A percentile compares a stretch with the other conserved stretches of the same genome.
Evolutionary conservation across 2,888 invertebrate genomes (phyloP).

Genomic region (Dolomedes plantarius): DNA sequence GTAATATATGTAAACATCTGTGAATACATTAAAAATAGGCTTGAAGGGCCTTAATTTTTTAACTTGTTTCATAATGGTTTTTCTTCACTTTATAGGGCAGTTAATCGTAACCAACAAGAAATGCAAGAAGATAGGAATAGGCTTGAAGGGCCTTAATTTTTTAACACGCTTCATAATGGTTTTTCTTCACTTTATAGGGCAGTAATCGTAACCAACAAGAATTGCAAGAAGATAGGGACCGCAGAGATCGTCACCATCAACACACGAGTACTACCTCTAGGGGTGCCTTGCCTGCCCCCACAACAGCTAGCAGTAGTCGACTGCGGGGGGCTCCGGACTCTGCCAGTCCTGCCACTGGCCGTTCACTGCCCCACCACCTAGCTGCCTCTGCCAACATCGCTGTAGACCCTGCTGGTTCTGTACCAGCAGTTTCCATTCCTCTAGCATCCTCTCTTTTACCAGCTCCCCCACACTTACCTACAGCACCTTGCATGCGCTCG

Average conservation of each 20-base stretch:
- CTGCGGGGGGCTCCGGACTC: conserved; percentile 68
- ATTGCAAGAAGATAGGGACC: conserved; percentile 66
- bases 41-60: too few species aligned
- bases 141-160: too few species aligned
- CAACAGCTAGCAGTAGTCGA: conserved; percentile 70
- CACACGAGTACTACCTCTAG: conserved; percentile 67
- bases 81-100: conserved; percentile 56
- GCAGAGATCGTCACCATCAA: conserved; percentile 66
- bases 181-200: conserved; percentile 52
- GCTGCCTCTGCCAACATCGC: conserved; percentile 48
- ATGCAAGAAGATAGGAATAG: conserved; percentile 71
- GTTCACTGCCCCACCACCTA: conserved; percentile 65
- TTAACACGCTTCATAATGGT: too few species aligned
- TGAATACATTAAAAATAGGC: too few species aligned
- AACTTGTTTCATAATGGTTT: too few species aligned
- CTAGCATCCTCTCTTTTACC: conserved; percentile 37
- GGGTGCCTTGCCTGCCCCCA: conserved; percentile 66
- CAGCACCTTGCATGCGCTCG: conserved; percentile 67
- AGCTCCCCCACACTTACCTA: conserved; percentile 36
- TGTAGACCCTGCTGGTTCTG: conserved; percentile 13
- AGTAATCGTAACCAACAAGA: conserved; percentile 69
- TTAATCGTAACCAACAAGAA: conserved; percentile 67
- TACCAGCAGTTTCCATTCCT: conserved; percentile 23
- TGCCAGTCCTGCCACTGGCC: conserved; percentile 68
- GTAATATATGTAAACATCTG: too few species aligned